phyloP scores from a whole-genome alignment of 1,140 invertebrate genomes.

The Diachasma alloeum region DNA sequence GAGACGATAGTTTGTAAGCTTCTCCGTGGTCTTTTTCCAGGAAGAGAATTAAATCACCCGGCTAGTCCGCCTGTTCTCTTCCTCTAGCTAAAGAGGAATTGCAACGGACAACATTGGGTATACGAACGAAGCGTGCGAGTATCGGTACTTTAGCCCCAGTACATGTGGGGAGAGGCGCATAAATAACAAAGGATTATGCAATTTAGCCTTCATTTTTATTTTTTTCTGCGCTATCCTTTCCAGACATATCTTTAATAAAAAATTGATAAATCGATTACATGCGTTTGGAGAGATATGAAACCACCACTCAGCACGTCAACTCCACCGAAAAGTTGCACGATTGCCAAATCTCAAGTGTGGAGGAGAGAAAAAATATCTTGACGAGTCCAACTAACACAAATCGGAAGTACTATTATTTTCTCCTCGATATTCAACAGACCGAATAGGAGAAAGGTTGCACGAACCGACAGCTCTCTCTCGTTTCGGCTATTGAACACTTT shows the following conservation, averaged over 20 bases:
- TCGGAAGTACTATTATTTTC: conserved; percentile 34
- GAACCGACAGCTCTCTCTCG: not conserved
- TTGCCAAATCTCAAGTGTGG: not conserved
- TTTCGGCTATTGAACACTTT: not conserved
- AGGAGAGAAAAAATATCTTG: not conserved
- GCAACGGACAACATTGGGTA: not conserved
- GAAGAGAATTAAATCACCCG: conserved; percentile 18
- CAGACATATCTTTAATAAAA: too few relatives aligned
- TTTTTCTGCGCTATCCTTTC: too few relatives aligned
- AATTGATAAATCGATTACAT: too few relatives aligned
- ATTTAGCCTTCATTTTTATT: too few relatives aligned
- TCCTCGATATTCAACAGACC: conserved; percentile 36
- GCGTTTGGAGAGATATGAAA: too few relatives aligned
- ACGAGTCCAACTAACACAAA: conserved; percentile 24
- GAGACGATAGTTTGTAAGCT: not conserved
- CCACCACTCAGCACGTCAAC: too few relatives aligned
- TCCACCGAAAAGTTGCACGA: not conserved
- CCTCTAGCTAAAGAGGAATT: not conserved
- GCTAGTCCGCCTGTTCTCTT: not conserved
- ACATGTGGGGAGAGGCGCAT: too few relatives aligned
- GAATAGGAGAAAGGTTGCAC: conserved; percentile 33
- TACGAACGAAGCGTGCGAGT: too few relatives aligned
- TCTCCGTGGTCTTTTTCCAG: conserved; percentile 10
- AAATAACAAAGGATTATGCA: too few relatives aligned
- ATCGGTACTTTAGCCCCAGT: too few relatives aligned